Conservation (phyloP, 2,113 vertebrate species). For the Oncorhynchus mykiss region DNA sequence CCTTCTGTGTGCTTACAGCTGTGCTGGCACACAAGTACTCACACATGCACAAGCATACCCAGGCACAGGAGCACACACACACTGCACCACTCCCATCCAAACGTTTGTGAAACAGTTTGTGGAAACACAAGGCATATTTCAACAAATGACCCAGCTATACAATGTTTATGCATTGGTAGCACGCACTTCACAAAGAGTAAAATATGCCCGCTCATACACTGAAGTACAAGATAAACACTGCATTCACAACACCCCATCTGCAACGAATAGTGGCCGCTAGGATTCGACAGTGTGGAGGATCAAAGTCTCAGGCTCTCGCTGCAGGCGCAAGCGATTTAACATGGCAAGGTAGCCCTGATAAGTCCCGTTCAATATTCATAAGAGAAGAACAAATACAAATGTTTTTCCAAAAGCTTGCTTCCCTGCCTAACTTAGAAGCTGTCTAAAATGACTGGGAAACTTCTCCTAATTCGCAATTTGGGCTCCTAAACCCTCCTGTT, state of each 20-base stretch:
- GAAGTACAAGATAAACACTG: conserved; percentile 18
- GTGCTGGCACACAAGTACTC: background rate
- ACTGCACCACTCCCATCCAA: background rate
- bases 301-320: conserved; percentile 47
- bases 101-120: too few relatives aligned
- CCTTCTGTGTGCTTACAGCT: conserved; percentile 1
- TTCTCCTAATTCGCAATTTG: conserved; percentile 16
- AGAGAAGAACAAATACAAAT: conserved; percentile 44
- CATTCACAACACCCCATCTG: conserved; percentile 23
- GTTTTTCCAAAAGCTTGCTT: conserved; percentile 34
- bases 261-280: background rate
- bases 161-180: conserved; percentile 23
- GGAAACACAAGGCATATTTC: background rate
- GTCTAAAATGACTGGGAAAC: conserved; percentile 33
- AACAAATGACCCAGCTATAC: conserved; percentile 1
- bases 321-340: conserved; percentile 63
- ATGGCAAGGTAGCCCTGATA: conserved; percentile 32
- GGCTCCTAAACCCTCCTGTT: conserved; percentile 3
- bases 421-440: conserved; percentile 30
- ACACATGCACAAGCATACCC: conserved; percentile 5
- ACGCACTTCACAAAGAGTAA: conserved; percentile 7
- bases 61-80: background rate
- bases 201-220: background rate
- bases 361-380: conserved; percentile 58
- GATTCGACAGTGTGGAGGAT: conserved; percentile 40